phyloP scores from a whole-genome alignment of 64 coral and sea anemone species.

The Porites australiensis region DNA sequence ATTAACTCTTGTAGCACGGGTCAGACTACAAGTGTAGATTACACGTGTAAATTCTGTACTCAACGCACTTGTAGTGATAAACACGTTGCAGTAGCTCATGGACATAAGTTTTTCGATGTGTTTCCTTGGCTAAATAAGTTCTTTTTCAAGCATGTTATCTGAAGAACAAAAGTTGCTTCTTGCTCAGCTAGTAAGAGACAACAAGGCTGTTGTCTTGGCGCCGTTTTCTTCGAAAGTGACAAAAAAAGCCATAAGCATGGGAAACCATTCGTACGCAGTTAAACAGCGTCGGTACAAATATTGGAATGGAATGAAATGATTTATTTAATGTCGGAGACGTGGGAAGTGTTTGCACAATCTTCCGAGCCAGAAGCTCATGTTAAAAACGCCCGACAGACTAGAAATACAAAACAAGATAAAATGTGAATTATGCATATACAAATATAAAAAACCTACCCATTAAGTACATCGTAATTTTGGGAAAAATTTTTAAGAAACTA shows the following conservation, averaged over 20 bases:
- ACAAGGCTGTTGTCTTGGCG: neutral
- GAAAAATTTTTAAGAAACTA: no score
- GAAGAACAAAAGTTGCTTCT: slow-evolving; percentile 9
- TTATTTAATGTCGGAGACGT: no score
- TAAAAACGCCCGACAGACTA: no score
- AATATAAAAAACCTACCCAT: no score
- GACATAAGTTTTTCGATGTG: neutral
- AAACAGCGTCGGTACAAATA: neutral
- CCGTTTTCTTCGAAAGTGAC: slow-evolving; percentile 17
- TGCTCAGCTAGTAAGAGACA: neutral
- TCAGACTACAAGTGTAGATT: neutral
- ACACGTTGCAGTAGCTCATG: neutral
- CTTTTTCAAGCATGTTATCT: neutral
- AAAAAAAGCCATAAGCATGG: neutral
- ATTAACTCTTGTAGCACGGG: neutral
- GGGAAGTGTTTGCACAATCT: no score
- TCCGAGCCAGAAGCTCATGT: no score
- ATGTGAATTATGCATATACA: no score
- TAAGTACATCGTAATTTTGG: no score
- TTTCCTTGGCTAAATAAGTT: neutral
- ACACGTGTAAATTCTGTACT: neutral
- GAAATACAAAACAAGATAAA: no score
- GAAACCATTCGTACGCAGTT: neutral
- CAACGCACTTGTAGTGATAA: neutral
- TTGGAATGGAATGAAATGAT: no score